Percentiles rank a stretch among this genome's conserved stretches.
Conservation (phyloP, 2,797 vertebrate genomes). For the Leptatherina wallacei region DNA sequence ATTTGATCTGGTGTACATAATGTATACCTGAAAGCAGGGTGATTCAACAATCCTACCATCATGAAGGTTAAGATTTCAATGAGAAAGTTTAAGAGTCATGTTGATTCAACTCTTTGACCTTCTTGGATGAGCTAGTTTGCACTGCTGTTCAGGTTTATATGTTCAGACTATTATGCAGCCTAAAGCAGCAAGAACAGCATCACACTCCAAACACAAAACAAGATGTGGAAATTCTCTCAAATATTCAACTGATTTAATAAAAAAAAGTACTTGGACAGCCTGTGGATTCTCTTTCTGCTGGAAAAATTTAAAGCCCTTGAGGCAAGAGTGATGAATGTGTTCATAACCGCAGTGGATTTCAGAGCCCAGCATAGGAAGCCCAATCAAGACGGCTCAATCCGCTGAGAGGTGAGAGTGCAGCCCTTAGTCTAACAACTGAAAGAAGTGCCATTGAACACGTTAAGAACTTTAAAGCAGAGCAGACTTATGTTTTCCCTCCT, state of each 20-base stretch:
- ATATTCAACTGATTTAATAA: background rate
- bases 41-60: no score
- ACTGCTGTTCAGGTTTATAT: no score
- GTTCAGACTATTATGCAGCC: no score
- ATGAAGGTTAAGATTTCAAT: no score
- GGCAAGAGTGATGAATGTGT: constrained; percentile 61
- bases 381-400: constrained; percentile 49
- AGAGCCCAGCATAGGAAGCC: constrained; percentile 54
- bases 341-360: constrained; percentile 56
- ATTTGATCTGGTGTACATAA: no score
- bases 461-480: constrained; percentile 42
- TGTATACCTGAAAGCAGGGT: no score
- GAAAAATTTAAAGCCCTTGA: constrained; percentile 47
- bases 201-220: background rate
- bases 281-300: constrained; percentile 26
- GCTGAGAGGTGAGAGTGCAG: constrained; percentile 51
- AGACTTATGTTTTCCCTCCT: constrained; percentile 40
- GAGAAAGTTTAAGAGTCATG: no score
- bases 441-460: constrained; percentile 61
- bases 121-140: no score
- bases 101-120: no score
- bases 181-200: no score
- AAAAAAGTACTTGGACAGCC: background rate
- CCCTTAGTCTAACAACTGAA: constrained; percentile 43
- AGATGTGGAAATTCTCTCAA: background rate